phyloP scores from a whole-genome alignment of 2,113 vertebrate genomes.

The Genyomyrus donnyi region DNA sequence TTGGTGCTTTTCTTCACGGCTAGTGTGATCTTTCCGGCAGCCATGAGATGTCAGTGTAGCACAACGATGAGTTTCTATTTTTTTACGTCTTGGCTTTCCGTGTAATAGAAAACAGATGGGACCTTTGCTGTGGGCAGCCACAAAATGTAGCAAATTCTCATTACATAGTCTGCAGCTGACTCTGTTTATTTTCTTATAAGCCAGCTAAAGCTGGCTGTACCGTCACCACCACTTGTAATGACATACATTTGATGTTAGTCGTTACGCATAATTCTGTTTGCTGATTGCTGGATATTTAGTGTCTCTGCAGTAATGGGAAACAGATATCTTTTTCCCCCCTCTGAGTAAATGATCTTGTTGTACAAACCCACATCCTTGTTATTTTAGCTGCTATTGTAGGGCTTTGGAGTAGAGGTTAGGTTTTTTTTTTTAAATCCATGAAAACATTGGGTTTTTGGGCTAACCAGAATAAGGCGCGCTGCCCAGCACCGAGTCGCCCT shows the following conservation, averaged over 20 bases:
- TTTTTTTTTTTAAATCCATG: slow-evolving; percentile 1
- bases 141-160: slow-evolving; percentile 49
- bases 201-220: slow-evolving; percentile 32
- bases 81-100: slow-evolving; percentile 23
- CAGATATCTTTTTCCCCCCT: slow-evolving; percentile 22
- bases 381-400: slow-evolving; percentile 29
- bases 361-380: slow-evolving; percentile 34
- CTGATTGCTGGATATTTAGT: slow-evolving; percentile 45
- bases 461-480: slow-evolving; percentile 27
- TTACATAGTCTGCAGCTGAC: slow-evolving; percentile 48
- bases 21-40: slow-evolving; percentile 25
- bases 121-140: slow-evolving; percentile 41
- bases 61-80: slow-evolving; percentile 22
- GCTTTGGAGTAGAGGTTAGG: slow-evolving; percentile 20
- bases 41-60: slow-evolving; percentile 59
- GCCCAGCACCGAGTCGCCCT: not conserved
- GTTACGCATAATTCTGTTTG: slow-evolving; percentile 35
- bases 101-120: slow-evolving; percentile 37
- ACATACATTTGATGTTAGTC: slow-evolving; percentile 42
- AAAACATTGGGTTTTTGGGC: slow-evolving; percentile 30
- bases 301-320: slow-evolving; percentile 36
- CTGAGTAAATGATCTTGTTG: slow-evolving; percentile 29
- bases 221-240: slow-evolving; percentile 22
- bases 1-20: not conserved
- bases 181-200: slow-evolving; percentile 49